A percentile compares a stretch with the other conserved stretches of the same genome.
These are phyloP conservation scores for Drosophila multiciliata DNA, from an alignment of 2,888 invertebrate genomes.

Conservation along the genomic window DNA sequence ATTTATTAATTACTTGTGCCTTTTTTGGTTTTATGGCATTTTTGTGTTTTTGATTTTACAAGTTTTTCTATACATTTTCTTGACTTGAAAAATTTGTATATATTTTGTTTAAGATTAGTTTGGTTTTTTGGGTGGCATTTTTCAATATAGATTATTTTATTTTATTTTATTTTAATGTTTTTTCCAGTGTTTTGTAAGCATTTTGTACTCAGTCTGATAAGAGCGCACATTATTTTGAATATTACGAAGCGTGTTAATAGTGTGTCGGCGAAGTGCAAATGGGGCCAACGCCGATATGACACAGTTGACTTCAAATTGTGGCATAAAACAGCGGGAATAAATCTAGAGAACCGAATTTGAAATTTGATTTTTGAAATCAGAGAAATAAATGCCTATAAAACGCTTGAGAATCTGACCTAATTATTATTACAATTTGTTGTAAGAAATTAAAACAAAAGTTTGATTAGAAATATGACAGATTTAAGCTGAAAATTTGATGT, in stretches of 20 bases:
- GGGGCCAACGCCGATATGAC: constrained; percentile 48
- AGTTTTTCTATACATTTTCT: constrained; percentile 38
- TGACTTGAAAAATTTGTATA: constrained; percentile 13
- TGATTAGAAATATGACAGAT: not conserved
- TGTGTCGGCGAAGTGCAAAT: constrained; percentile 35
- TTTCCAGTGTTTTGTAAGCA: constrained; percentile 62
- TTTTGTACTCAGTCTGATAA: constrained; percentile 21
- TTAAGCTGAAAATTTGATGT: not conserved
- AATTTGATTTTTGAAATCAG: not conserved
- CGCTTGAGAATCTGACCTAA: not conserved
- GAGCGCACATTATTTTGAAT: constrained; percentile 6
- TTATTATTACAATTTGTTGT: not conserved
- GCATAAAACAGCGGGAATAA: no score
- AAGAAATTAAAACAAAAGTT: not conserved
- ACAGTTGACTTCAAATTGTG: constrained; percentile 35
- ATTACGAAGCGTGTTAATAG: constrained; percentile 19
- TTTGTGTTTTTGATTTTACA: constrained; percentile 25
- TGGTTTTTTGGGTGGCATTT: constrained; percentile 68
- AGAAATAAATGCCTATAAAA: not conserved
- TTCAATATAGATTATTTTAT: constrained; percentile 29
- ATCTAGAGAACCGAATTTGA: not conserved
- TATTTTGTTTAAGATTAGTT: constrained; percentile 35
- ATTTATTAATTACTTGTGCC: constrained; percentile 74
- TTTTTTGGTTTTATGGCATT: constrained; percentile 51
- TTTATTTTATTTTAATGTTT: constrained; percentile 29